phyloP scores from a whole-genome alignment of 1,140 invertebrate species.

The Drosophila biarmipes region DNA sequence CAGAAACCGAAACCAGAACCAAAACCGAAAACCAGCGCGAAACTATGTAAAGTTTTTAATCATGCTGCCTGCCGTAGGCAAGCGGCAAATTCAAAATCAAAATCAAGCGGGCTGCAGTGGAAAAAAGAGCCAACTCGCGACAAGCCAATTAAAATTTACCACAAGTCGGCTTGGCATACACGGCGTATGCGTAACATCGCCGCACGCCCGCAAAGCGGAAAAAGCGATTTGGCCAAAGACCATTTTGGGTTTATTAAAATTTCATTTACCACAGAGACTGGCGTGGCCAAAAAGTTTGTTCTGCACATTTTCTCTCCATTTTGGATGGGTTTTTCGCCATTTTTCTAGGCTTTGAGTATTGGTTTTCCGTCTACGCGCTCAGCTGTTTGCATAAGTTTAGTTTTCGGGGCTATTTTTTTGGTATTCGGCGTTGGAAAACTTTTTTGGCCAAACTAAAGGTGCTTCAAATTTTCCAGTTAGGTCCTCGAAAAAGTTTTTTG shows the following conservation, averaged over 20 bases:
- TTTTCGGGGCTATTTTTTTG: slow-evolving; percentile 21
- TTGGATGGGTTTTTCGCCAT: background rate
- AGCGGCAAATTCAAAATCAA: slow-evolving; percentile 32
- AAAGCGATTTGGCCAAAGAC: slow-evolving; percentile 34
- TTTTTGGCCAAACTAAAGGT: slow-evolving; percentile 35
- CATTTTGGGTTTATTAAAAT: slow-evolving; percentile 55
- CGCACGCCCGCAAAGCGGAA: slow-evolving; percentile 15
- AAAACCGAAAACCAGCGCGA: slow-evolving; percentile 4
- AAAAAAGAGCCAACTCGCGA: slow-evolving; percentile 26
- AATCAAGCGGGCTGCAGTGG: slow-evolving; percentile 12
- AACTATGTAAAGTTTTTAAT: slow-evolving; percentile 58
- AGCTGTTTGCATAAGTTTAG: slow-evolving; percentile 15
- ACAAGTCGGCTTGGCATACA: slow-evolving; percentile 44
- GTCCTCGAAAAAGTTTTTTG: slow-evolving; percentile 37
- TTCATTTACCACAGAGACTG: slow-evolving; percentile 36
- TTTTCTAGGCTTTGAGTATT: slow-evolving; percentile 22
- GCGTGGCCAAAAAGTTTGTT: slow-evolving; percentile 23
- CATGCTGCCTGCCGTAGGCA: slow-evolving; percentile 14
- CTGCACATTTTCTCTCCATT: slow-evolving; percentile 26
- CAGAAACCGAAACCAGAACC: slow-evolving; percentile 4
- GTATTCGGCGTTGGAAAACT: slow-evolving; percentile 30
- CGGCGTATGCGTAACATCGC: slow-evolving; percentile 56
- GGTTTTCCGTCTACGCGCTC: slow-evolving; percentile 16
- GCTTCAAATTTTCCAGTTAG: slow-evolving; percentile 35
- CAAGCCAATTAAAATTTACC: slow-evolving; percentile 59